phyloP scores from a whole-genome alignment of 2,888 invertebrate genomes.

The Ametastegia equiseti region DNA sequence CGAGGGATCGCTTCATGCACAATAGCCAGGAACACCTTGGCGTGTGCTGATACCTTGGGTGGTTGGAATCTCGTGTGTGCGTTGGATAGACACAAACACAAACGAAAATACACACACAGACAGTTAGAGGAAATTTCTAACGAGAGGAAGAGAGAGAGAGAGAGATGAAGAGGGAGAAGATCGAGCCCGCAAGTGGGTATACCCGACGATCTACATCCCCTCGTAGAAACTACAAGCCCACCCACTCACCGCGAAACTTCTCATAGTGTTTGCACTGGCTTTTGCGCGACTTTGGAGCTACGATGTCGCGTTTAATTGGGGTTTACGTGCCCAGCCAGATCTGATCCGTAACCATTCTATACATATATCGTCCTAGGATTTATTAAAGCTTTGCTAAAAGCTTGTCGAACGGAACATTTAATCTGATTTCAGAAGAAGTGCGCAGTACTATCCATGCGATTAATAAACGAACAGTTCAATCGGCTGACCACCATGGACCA shows the following conservation, averaged over 20 bases:
- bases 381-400: no score
- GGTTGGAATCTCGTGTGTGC: background rate
- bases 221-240: conserved; percentile 1
- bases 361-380: no score
- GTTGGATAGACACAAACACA: background rate
- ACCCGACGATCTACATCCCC: conserved; percentile 11
- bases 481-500: no score
- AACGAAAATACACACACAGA: background rate
- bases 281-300: conserved; percentile 11
- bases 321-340: no score
- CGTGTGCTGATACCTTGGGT: no score
- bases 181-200: background rate
- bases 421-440: no score
- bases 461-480: no score
- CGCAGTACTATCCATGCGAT: no score
- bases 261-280: conserved; percentile 19
- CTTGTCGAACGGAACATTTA: no score
- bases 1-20: background rate
- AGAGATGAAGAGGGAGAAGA: background rate
- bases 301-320: conserved; percentile 9
- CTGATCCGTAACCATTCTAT: no score
- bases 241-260: background rate
- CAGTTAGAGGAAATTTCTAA: background rate
- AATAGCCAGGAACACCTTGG: conserved; percentile 13
- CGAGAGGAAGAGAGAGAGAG: background rate